phyloP scores from a whole-genome alignment of 2,797 vertebrate species.

The Nothura maculosa region DNA sequence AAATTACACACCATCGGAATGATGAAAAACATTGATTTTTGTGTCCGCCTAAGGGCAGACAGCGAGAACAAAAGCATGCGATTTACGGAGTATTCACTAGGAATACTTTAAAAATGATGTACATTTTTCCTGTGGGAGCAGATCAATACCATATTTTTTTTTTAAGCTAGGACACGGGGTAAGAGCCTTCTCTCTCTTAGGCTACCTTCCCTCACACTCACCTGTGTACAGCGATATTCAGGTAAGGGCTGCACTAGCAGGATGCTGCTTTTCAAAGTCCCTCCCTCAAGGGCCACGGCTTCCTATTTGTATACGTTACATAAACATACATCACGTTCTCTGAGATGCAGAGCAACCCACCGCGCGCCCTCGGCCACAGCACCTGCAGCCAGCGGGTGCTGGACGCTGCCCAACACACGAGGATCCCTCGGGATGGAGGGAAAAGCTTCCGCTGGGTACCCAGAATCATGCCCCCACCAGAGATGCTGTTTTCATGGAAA shows the following conservation, averaged over 20 bases:
- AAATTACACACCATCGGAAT: background rate
- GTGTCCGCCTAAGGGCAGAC: slow-evolving; percentile 59
- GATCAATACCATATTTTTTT: slow-evolving; percentile 56
- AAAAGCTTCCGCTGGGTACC: background rate
- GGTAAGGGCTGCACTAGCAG: slow-evolving; percentile 22
- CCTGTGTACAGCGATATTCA: slow-evolving; percentile 9
- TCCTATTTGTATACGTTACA: too few species aligned
- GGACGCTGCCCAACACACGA: background rate
- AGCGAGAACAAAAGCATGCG: slow-evolving; percentile 52
- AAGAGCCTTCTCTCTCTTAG: slow-evolving; percentile 16
- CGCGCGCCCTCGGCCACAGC: too few species aligned
- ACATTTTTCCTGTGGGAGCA: slow-evolving; percentile 42
- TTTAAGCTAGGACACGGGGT: slow-evolving; percentile 23
- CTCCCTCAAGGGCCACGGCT: background rate
- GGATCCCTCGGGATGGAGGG: background rate
- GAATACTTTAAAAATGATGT: slow-evolving; percentile 30
- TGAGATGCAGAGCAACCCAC: too few species aligned
- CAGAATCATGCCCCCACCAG: rapidly evolving
- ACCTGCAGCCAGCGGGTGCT: too few species aligned
- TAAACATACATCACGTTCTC: too few species aligned
- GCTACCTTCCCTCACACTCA: slow-evolving; percentile 34
- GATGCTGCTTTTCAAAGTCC: slow-evolving; percentile 2
- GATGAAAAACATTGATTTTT: slow-evolving; percentile 65
- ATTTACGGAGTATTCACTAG: slow-evolving; percentile 17
- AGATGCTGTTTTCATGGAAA: background rate